Conservation (phyloP, 2,888 invertebrate species). For the Doris montereyensis region DNA sequence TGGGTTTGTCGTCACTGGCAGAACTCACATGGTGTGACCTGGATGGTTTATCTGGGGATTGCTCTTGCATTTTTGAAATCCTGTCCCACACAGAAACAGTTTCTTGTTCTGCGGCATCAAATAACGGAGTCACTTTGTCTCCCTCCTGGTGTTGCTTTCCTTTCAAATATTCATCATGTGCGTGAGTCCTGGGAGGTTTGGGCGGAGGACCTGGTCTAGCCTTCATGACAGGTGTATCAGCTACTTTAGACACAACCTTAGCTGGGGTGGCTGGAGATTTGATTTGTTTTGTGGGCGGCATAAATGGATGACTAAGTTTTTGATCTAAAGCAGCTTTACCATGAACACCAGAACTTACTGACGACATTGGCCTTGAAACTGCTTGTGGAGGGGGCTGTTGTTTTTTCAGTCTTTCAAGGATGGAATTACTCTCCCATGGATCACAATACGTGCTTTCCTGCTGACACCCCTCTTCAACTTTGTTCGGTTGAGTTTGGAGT, state of each 20-base stretch:
- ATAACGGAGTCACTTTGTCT: too few species aligned
- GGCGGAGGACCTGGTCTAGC: constrained; percentile 48
- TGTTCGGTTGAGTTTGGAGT: too few species aligned
- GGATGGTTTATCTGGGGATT: too few species aligned
- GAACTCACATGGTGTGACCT: background rate
- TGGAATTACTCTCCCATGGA: too few species aligned
- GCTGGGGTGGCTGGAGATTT: constrained; percentile 48
- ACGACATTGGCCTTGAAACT: too few species aligned
- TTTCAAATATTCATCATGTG: constrained; percentile 62
- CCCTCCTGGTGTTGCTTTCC: constrained; percentile 44
- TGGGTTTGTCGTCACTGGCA: background rate
- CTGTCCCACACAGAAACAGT: constrained; percentile 22
- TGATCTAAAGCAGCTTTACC: background rate
- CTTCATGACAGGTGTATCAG: constrained; percentile 54
- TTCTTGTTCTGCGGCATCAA: too few species aligned
- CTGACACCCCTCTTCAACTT: too few species aligned
- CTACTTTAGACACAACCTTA: constrained; percentile 53
- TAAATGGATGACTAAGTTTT: background rate
- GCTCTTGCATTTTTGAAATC: constrained; percentile 13
- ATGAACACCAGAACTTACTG: background rate
- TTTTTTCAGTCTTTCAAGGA: too few species aligned
- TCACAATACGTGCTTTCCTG: too few species aligned
- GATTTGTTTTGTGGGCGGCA: background rate
- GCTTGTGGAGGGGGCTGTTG: background rate
- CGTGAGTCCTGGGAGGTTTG: constrained; percentile 59